Evolutionary conservation across 2,797 vertebrate species (phyloP).

Genomic region (Pseudopleuronectes americanus): DNA sequence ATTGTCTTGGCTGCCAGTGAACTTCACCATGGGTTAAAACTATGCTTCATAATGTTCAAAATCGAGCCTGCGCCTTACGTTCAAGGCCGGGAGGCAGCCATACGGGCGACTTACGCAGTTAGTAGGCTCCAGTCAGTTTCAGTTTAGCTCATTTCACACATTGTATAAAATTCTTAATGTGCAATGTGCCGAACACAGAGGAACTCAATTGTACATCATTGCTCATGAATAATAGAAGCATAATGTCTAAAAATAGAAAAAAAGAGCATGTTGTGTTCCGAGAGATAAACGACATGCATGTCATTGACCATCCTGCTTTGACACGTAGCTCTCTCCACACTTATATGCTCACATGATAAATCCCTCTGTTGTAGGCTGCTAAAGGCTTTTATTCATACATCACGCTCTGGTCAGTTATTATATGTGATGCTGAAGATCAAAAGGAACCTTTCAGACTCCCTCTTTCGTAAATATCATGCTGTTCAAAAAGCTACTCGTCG

Average conservation of each 20-base stretch:
- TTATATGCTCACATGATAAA: background rate
- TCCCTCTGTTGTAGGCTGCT: background rate
- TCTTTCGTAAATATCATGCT: no score
- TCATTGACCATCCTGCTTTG: no score
- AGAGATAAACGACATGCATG: no score
- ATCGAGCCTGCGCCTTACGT: constrained; percentile 1
- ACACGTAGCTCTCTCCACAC: background rate
- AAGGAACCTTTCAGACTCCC: background rate
- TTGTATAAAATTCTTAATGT: no score
- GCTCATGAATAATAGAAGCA: no score
- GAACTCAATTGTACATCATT: no score
- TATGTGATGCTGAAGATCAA: background rate
- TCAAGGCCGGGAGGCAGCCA: constrained; percentile 11
- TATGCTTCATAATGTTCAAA: constrained; percentile 15
- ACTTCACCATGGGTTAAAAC: background rate
- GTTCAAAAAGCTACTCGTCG: no score
- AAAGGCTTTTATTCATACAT: background rate
- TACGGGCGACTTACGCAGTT: constrained; percentile 4
- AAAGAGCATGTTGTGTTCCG: no score
- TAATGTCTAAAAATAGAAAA: no score
- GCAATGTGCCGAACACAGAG: no score
- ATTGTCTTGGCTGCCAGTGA: constrained; percentile 21
- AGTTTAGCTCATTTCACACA: constrained; percentile 5
- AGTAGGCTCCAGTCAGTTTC: constrained; percentile 3
- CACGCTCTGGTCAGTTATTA: background rate